These are phyloP conservation scores for Gallinago stenura DNA, from an alignment of 2,797 vertebrate genomes.

Conservation along the genomic window DNA sequence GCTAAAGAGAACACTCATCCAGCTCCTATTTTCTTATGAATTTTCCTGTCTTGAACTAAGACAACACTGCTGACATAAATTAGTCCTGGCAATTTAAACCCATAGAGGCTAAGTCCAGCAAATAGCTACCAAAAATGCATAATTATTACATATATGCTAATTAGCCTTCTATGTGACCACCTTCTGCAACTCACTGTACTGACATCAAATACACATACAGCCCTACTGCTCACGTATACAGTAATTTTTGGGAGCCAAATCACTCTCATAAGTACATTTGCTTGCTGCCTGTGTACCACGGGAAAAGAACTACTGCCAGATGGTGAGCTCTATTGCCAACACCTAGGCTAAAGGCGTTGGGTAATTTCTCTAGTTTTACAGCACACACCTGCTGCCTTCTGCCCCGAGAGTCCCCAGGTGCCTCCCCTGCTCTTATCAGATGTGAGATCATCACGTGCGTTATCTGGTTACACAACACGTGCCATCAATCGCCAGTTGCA, in stretches of 20 bases:
- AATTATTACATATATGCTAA: neutral
- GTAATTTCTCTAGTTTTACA: neutral
- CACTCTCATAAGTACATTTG: neutral
- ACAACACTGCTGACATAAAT: neutral
- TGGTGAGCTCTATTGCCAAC: neutral
- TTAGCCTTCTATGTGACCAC: neutral
- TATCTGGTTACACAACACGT: neutral
- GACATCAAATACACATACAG: neutral
- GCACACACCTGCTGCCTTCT: neutral
- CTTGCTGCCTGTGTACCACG: neutral
- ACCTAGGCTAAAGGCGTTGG: neutral
- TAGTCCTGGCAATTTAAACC: neutral
- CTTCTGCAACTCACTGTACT: neutral
- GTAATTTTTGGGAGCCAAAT: neutral
- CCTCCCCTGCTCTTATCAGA: neutral
- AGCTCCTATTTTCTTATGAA: neutral
- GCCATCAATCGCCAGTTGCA: neutral
- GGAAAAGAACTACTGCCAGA: neutral
- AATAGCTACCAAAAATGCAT: neutral
- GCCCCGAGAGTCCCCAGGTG: neutral
- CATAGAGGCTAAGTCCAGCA: neutral
- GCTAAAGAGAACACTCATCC: neutral
- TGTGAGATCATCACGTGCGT: fast-evolving
- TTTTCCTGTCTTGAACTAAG: neutral
- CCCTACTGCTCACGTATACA: neutral